Conservation (phyloP, 2,797 vertebrate genomes). For the Synaphobranchus kaupii region DNA sequence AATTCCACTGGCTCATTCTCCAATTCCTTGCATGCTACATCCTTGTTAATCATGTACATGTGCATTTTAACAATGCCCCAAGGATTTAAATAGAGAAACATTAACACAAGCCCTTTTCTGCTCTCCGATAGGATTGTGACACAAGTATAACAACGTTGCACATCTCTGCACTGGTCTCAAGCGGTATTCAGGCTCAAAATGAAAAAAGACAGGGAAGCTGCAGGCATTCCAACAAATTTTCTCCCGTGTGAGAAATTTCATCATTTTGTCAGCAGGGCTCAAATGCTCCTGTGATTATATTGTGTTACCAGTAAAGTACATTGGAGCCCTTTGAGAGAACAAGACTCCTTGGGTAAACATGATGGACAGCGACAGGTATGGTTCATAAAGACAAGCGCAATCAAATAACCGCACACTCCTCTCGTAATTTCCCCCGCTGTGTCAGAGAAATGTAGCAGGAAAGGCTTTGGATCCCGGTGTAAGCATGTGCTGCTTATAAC, state of each 20-base stretch:
- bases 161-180: not conserved
- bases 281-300: slow-evolving; percentile 40
- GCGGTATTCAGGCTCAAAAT: not conserved
- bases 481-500: slow-evolving; percentile 18
- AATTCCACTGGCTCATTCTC: not conserved
- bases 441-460: not conserved
- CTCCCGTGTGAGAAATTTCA: slow-evolving; percentile 51
- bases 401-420: not conserved
- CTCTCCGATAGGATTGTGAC: not conserved
- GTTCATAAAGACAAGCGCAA: slow-evolving; percentile 15
- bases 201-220: not conserved
- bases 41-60: not conserved
- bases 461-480: not conserved
- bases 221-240: slow-evolving; percentile 39
- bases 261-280: slow-evolving; percentile 59
- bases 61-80: not conserved
- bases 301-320: slow-evolving; percentile 32
- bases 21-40: not conserved
- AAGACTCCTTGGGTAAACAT: not conserved
- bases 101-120: not conserved
- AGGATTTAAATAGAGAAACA: not conserved
- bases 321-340: slow-evolving; percentile 30
- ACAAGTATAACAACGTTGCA: not conserved
- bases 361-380: slow-evolving; percentile 8
- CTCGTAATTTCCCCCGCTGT: not conserved